A percentile compares a stretch with the other conserved stretches of the same genome.
phyloP scores from a whole-genome alignment of 2,113 vertebrate genomes.

The Tyto alba region DNA sequence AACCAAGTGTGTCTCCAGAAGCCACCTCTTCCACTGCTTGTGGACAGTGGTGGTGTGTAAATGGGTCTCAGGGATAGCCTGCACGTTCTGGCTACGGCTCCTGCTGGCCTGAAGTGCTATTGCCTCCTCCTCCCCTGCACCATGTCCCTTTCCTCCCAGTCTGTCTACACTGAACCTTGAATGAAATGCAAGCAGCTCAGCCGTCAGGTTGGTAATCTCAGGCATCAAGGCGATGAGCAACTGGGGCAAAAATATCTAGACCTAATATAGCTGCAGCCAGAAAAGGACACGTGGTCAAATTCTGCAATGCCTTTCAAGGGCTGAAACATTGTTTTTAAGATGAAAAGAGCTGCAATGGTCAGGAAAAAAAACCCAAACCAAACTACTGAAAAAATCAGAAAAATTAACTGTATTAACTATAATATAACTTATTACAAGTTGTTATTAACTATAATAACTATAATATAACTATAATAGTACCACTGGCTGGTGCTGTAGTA shows the following conservation, averaged over 20 bases:
- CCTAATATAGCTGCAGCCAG: not conserved
- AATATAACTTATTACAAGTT: too few species aligned
- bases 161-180: not conserved
- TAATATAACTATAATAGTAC: not conserved
- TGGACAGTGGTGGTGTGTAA: not conserved
- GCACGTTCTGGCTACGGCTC: not conserved
- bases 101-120: not conserved
- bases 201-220: rapidly evolving
- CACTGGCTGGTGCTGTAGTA: not conserved
- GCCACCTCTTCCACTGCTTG: not conserved
- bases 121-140: not conserved
- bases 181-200: not conserved
- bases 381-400: not conserved
- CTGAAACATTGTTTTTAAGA: not conserved
- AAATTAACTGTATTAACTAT: too few species aligned
- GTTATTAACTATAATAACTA: too few species aligned
- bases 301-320: not conserved
- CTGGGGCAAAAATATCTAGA: not conserved
- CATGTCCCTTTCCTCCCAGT: not conserved
- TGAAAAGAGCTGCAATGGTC: not conserved
- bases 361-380: not conserved
- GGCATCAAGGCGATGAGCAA: not conserved
- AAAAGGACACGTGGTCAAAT: not conserved
- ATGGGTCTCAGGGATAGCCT: not conserved
- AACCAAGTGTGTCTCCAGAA: not conserved